phyloP scores from a whole-genome alignment of 2,113 vertebrate species.

The zebrafish (Danio rerio) region GRCz12tu NC_133194.1:28366001-28366500 shows the following conservation, averaged over 20 bases:
- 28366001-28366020: constrained; percentile 37
- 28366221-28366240: neutral
- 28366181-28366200: neutral
- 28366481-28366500: too few relatives aligned
- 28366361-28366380: too few relatives aligned
- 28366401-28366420: too few relatives aligned
- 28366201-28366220: neutral
- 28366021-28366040: constrained; percentile 77
- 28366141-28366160: constrained; percentile 25
- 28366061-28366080: constrained; percentile 75
- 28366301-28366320: neutral
- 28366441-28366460: too few relatives aligned
- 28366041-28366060: constrained; percentile 75
- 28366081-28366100: constrained; percentile 53
- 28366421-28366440: too few relatives aligned
- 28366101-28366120: constrained; percentile 31
- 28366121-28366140: constrained; percentile 45
- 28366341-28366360: too few relatives aligned
- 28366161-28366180: constrained; percentile 20
- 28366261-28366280: too few relatives aligned
- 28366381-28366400: too few relatives aligned
- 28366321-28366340: too few relatives aligned
- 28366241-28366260: neutral
- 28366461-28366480: too few relatives aligned
- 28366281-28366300: too few relatives aligned